A percentile compares a stretch with the other conserved stretches of the same genome.
Conservation (phyloP, 1,140 invertebrate species). For the Zaprionus africanus region DNA sequence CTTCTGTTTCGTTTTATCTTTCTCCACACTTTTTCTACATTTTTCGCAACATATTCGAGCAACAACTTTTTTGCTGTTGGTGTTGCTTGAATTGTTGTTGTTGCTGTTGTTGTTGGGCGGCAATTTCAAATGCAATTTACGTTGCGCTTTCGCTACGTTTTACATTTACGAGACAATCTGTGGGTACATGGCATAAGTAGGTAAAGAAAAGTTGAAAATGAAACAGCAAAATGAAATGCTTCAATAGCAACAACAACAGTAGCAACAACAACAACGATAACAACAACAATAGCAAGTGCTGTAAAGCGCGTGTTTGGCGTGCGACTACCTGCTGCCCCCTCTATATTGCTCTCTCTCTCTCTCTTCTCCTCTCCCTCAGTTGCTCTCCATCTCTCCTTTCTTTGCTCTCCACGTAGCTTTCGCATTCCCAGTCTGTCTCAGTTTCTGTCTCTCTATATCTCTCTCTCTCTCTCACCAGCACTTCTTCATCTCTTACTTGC, state of each 20-base stretch:
- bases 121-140: constrained; percentile 50
- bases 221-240: constrained; percentile 17
- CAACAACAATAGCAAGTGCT: constrained; percentile 6
- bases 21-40: constrained; percentile 37
- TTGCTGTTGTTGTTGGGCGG: constrained; percentile 31
- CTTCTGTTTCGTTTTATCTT: neutral
- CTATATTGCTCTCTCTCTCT: neutral
- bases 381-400: constrained; percentile 4
- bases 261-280: neutral
- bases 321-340: constrained; percentile 3
- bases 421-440: neutral
- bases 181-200: constrained; percentile 19
- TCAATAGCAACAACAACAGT: constrained; percentile 14
- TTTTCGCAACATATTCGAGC: constrained; percentile 50
- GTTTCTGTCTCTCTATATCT: too few relatives aligned
- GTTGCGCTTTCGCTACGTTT: constrained; percentile 45
- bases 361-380: neutral
- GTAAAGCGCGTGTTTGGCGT: constrained; percentile 36
- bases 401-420: neutral
- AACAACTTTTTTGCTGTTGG: constrained; percentile 24
- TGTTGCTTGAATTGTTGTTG: constrained; percentile 5
- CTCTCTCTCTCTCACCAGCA: neutral
- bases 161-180: constrained; percentile 9
- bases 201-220: constrained; percentile 37
- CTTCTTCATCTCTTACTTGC: neutral